Base-by-base conservation (phyloP, 2,797 vertebrate species). In the Novumbra hubbsi region DNA sequence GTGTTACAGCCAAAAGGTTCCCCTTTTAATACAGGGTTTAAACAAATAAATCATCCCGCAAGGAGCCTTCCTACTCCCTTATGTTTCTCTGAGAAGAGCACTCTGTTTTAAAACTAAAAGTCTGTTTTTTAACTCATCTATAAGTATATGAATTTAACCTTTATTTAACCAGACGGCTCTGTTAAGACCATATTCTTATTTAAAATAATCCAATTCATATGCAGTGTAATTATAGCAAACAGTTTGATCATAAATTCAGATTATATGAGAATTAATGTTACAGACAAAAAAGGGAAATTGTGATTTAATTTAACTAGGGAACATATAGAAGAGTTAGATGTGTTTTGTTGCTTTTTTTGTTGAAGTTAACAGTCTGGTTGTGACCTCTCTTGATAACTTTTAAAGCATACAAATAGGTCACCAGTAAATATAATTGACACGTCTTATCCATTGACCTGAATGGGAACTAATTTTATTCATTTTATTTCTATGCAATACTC, bases 1-100 rank as follows among this genome's bases (percentile, higher is more conserved):
- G 88, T 88, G 84, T 91, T 91, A 88, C 86, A 78, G 88, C 90
- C 91, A 92, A 93, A 94, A 92, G 91, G 88, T 85, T 84, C 85
- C 80, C 85, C n/a, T n/a, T 88, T 89, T 87, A 82, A 88, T 85
- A 88, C 80, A 88, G 74, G 69, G 74, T 87, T 86, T 89, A 88
- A 91, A 89, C 87, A 91, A 92, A 90, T 87, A 91, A 76, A 83
- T 68, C 81, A 81, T 88, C 84, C 87, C 89, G 89, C 89, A 90
- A 89, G 83, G 66, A 74, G 69, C 70, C 80, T 79, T 84, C 82
- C 81, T 79, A 68, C 65, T 57, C 49, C 52, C 75, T 68, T 32
- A 14, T 32, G 73, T 19, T 24, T 27, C 21, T 27, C 21, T 12
- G 55, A 27, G 55, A 60, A 60, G 55, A 24, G 21, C 8, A 21